These are phyloP conservation scores for Eptatretus burgeri DNA, from an alignment of 2,113 vertebrate species.

Conservation along the genomic window DNA sequence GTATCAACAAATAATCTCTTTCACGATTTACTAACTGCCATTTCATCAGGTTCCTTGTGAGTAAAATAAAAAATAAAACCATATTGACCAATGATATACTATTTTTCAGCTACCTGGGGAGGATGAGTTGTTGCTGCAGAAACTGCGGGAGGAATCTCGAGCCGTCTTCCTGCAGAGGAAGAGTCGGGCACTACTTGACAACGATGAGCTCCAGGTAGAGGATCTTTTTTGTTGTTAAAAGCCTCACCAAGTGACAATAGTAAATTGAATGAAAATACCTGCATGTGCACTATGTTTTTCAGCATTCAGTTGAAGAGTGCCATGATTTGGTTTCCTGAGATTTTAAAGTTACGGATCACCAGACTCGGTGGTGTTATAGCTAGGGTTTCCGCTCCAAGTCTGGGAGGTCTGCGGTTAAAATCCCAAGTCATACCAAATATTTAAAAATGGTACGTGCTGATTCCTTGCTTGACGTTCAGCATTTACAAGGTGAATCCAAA, in stretches of 20 bases:
- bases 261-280: background rate
- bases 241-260: background rate
- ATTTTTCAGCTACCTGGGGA: constrained; percentile 47
- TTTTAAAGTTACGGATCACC: constrained; percentile 9
- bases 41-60: too few species aligned
- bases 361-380: background rate
- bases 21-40: too few species aligned
- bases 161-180: constrained; percentile 90
- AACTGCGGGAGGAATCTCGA: constrained; percentile 80
- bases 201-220: constrained; percentile 71
- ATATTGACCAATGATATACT: too few species aligned
- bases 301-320: background rate
- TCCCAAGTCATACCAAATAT: too few species aligned
- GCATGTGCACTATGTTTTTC: background rate
- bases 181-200: constrained; percentile 74
- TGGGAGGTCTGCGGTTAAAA: too few species aligned
- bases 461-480: too few species aligned
- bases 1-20: too few species aligned
- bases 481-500: background rate
- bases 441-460: too few species aligned
- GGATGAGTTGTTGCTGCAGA: constrained; percentile 77
- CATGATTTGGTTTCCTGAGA: constrained; percentile 7
- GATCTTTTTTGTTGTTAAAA: background rate
- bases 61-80: too few species aligned
- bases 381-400: too few species aligned